phyloP scores from a whole-genome alignment of 2,113 vertebrate species.

The Poeciliopsis turrubarensis region DNA sequence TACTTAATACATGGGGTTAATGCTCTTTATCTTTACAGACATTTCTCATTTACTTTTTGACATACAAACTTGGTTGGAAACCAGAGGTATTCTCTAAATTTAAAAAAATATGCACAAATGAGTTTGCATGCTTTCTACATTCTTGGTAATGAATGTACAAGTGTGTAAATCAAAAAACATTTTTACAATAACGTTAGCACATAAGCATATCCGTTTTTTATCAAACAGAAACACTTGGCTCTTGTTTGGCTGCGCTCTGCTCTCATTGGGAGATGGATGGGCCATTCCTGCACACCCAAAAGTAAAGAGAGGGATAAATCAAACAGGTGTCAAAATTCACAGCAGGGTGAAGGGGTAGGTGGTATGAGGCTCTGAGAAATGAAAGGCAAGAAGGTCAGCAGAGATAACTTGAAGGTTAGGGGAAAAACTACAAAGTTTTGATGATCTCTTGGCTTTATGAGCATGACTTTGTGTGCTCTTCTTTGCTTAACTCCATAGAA shows the following conservation, averaged over 20 bases:
- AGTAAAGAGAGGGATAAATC: constrained; percentile 63
- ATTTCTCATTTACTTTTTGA: neutral
- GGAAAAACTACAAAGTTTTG: constrained; percentile 31
- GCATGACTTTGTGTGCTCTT: neutral
- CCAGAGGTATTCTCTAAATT: neutral
- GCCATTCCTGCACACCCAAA: constrained; percentile 31
- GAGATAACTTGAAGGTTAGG: constrained; percentile 36
- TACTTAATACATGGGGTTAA: too few relatives aligned
- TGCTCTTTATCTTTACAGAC: too few relatives aligned
- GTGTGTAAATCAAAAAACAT: neutral
- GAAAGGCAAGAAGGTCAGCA: constrained; percentile 26
- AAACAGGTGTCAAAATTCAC: constrained; percentile 73
- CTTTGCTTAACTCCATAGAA: neutral
- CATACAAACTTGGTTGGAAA: neutral
- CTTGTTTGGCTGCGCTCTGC: constrained; percentile 26
- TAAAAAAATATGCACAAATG: neutral
- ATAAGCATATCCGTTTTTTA: constrained; percentile 2
- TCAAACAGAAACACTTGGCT: neutral
- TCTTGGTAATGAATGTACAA: neutral
- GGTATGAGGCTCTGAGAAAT: constrained; percentile 41
- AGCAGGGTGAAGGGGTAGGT: constrained; percentile 53
- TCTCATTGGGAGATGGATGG: constrained; percentile 42
- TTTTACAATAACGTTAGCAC: neutral
- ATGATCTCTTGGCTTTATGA: constrained; percentile 2
- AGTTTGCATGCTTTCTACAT: neutral